Percentiles rank a stretch among this genome's conserved stretches.
phyloP scores from a whole-genome alignment of 2,797 vertebrate genomes.

The Leptodactylus fallax region DNA sequence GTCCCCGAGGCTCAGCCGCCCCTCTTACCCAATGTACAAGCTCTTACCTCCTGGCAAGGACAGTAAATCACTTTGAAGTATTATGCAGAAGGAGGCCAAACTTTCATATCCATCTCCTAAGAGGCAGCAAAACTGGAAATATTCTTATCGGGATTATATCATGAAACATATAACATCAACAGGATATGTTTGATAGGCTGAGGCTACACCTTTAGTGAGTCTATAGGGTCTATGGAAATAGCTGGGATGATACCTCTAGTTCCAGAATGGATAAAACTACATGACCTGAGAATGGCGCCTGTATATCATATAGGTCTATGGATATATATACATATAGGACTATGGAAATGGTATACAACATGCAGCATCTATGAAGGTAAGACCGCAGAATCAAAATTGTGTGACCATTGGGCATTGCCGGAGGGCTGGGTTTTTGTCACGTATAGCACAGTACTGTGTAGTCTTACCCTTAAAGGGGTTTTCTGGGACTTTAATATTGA shows the following conservation, averaged over 20 bases:
- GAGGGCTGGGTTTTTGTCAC: no score
- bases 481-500: no score
- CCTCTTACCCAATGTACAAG: background rate
- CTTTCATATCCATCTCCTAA: background rate
- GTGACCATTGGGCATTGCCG: no score
- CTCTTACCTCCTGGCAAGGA: constrained; percentile 15
- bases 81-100: background rate
- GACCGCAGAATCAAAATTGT: no score
- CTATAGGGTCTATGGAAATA: background rate
- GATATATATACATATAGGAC: no score
- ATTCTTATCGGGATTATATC: background rate
- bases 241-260: background rate
- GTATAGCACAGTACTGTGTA: no score
- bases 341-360: no score
- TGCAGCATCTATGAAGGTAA: no score
- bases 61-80: background rate
- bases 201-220: background rate
- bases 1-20: background rate
- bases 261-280: background rate
- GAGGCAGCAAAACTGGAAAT: background rate
- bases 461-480: no score
- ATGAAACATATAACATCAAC: background rate
- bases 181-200: background rate
- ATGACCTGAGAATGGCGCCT: background rate
- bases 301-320: no score